Conservation (phyloP, 2,797 vertebrate genomes). For the Crenichthys baileyi region DNA sequence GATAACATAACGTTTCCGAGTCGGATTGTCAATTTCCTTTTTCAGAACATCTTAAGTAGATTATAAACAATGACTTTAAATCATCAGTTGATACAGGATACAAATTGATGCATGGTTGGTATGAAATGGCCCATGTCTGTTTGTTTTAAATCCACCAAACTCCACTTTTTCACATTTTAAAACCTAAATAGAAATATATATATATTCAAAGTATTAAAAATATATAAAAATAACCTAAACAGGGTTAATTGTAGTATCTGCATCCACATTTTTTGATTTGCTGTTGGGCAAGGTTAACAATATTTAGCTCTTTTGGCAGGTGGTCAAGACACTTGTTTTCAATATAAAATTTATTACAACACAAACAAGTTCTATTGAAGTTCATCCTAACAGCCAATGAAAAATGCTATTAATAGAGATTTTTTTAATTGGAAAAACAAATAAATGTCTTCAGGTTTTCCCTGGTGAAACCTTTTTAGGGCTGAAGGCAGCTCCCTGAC, state of each 20-base stretch:
- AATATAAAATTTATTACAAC: not conserved
- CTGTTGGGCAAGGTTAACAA: not conserved
- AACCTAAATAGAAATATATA: too few relatives aligned
- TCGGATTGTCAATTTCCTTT: too few relatives aligned
- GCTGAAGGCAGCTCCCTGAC: slow-evolving; percentile 41
- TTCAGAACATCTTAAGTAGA: too few relatives aligned
- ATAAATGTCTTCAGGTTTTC: slow-evolving; percentile 32
- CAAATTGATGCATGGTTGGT: too few relatives aligned
- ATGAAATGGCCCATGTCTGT: too few relatives aligned
- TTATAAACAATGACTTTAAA: too few relatives aligned
- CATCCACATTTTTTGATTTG: not conserved
- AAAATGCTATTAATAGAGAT: slow-evolving; percentile 6
- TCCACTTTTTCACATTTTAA: too few relatives aligned
- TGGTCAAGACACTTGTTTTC: not conserved
- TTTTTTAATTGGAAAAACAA: slow-evolving; percentile 47
- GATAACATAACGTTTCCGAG: too few relatives aligned
- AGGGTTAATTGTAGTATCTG: not conserved
- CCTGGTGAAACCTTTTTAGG: slow-evolving; percentile 35
- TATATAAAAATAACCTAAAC: not conserved
- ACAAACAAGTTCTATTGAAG: not conserved
- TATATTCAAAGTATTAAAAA: not conserved
- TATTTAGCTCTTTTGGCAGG: not conserved
- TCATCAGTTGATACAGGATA: too few relatives aligned
- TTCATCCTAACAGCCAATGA: not conserved
- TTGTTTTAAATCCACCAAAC: too few relatives aligned